Evolutionary conservation across 2,797 vertebrate species (phyloP), one percentile per base, ranked within the genome.

Genomic region (Platalea minor): DNA sequence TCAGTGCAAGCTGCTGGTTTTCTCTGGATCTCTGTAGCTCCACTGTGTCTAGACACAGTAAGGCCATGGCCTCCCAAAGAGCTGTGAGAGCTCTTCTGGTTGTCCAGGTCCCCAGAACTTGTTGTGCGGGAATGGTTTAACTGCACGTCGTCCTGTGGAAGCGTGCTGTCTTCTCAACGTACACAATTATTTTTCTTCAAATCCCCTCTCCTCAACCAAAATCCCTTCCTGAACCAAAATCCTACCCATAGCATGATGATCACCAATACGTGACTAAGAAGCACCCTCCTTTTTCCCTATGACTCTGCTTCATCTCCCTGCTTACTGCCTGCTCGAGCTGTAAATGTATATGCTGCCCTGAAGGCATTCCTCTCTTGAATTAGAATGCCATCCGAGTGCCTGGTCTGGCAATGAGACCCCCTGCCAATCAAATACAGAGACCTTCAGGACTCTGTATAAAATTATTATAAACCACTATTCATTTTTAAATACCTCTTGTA

Each of bases 351-450:
- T 72, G 94, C 88, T 93, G 75, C 83, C 74, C 77, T 76, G 78
- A 45, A 91, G 60, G 74, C 77, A 57, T 82, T 89, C 77, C 64
- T 80, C n/a, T 64, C 46, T 46, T 33, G 41, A 89, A 74, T 85
- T 64, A 37, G 39, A 79, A 84, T 63, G 83, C 91, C 51, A 13
- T 46, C 56, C 7, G 67, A 83, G 76, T 67, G 69, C 93, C 78
- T 43, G 77, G 77, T 50, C 91, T 81, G 61, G 56, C 76, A 91
- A 79, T 9, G 65, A 88, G 83, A 61, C 69, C 79, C 70, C 57
- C 83, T 88, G 85, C 95, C 96, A 93, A 76, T 95, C 95, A 94
- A 89, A 61, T 31, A 18, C 63, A 17, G 74, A 81, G 85, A 75
- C 84, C 77, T 95, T 85, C 94, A 92, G 85, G 73, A 61, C 87